A percentile compares a stretch with the other conserved stretches of the same genome.
phyloP scores from a whole-genome alignment of 2,888 invertebrate species.

The Thecocarcelia acutangulata region DNA sequence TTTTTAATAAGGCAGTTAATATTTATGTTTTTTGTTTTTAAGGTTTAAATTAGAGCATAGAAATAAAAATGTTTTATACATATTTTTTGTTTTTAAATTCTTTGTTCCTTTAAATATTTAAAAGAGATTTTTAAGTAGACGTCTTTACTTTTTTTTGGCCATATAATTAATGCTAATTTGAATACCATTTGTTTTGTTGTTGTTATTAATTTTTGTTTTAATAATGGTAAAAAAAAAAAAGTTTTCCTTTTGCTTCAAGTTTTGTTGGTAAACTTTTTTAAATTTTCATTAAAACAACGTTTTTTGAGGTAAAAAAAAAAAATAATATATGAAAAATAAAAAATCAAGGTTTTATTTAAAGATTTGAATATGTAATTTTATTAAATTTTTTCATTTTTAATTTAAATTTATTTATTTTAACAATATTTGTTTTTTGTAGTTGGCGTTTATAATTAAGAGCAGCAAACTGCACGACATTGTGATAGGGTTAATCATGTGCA shows the following conservation, averaged over 20 bases:
- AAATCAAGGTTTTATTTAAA: conserved; percentile 48
- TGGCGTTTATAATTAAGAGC: conserved; percentile 27
- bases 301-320: conserved; percentile 2
- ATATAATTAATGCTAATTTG: conserved; percentile 69
- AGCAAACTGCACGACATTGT: neutral
- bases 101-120: conserved; percentile 62
- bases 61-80: conserved; percentile 30
- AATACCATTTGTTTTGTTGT: conserved; percentile 68
- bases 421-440: conserved; percentile 51
- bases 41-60: conserved; percentile 69
- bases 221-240: conserved; percentile 55
- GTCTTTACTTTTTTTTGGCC: conserved; percentile 62
- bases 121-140: conserved; percentile 55
- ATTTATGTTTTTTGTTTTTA: conserved; percentile 52
- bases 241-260: conserved; percentile 37
- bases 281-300: conserved; percentile 12
- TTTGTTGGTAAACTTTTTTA: conserved; percentile 50
- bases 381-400: conserved; percentile 52
- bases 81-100: conserved; percentile 56
- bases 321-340: conserved; percentile 40
- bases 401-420: conserved; percentile 61
- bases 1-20: no score
- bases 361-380: conserved; percentile 60
- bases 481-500: neutral
- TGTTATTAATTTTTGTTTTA: conserved; percentile 48